phyloP scores from a whole-genome alignment of 1,140 invertebrate genomes.

The Rhagoletis pomonella region DNA sequence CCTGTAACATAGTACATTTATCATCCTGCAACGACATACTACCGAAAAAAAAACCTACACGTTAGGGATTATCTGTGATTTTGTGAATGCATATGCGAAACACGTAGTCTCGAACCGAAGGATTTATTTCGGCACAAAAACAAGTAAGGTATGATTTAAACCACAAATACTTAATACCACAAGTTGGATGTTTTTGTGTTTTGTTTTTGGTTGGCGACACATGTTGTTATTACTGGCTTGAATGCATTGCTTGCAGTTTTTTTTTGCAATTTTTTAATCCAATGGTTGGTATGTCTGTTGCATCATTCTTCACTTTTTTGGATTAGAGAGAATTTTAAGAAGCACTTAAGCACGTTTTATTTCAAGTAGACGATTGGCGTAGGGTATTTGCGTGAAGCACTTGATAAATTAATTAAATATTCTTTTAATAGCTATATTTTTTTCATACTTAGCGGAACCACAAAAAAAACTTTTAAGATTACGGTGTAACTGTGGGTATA shows the following conservation, averaged over 20 bases:
- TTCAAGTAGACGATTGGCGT: not conserved
- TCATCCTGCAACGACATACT: constrained; percentile 31
- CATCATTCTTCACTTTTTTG: not conserved
- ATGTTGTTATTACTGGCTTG: constrained; percentile 3
- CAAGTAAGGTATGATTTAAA: not conserved
- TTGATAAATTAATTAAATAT: too few relatives aligned
- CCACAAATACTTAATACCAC: constrained; percentile 7
- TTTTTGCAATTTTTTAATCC: not conserved
- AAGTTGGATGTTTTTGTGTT: not conserved
- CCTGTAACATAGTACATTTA: not conserved
- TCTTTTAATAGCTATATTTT: too few relatives aligned
- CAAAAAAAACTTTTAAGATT: too few relatives aligned
- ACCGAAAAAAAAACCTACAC: constrained; percentile 19
- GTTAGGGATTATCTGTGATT: constrained; percentile 30
- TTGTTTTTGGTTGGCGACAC: not conserved
- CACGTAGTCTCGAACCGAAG: constrained; percentile 15
- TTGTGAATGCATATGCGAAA: not conserved
- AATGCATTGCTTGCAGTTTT: not conserved
- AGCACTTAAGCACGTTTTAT: not conserved
- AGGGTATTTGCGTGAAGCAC: not conserved
- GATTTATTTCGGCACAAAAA: constrained; percentile 21
- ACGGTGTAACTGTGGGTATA: too few relatives aligned
- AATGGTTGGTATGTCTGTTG: not conserved
- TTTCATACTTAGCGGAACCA: too few relatives aligned
- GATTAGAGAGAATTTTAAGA: not conserved